These are phyloP conservation scores for Amphipyra berbera DNA, from an alignment of 2,888 invertebrate genomes.

Conservation along the genomic window DNA sequence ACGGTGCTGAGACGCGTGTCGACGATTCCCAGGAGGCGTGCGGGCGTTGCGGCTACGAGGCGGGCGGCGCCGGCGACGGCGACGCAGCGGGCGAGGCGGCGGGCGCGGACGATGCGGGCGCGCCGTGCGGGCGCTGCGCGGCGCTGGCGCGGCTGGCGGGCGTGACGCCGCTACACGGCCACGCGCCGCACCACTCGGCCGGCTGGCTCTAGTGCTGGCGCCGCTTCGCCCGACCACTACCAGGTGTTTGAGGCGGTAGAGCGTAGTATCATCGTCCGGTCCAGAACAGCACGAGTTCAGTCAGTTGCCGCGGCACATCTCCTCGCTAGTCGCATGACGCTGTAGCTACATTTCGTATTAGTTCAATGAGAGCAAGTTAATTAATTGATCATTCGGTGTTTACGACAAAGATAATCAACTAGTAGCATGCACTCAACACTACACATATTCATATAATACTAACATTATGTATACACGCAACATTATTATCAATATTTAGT, in stretches of 20 bases:
- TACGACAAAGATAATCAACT: conserved; percentile 31
- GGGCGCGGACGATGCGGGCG: conserved; percentile 40
- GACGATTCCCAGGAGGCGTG: conserved; percentile 63
- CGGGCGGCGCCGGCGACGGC: conserved; percentile 37
- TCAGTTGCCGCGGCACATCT: conserved; percentile 19
- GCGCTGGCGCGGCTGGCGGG: conserved; percentile 92
- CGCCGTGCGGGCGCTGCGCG: conserved; percentile 88
- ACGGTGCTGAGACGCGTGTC: conserved; percentile 45
- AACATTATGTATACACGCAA: conserved; percentile 47
- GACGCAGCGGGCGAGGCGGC: conserved; percentile 26
- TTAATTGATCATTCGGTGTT: conserved; percentile 33
- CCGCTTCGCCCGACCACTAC: not conserved
- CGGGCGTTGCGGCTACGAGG: conserved; percentile 72
- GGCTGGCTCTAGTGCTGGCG: conserved; percentile 90
- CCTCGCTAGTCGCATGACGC: conserved; percentile 40
- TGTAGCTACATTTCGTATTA: conserved; percentile 30
- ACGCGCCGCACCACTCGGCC: conserved; percentile 91
- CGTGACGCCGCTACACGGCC: conserved; percentile 93
- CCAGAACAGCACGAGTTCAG: conserved; percentile 7
- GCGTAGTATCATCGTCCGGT: conserved; percentile 3
- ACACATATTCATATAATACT: conserved; percentile 13
- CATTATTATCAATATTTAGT: conserved; percentile 51
- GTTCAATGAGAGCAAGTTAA: conserved; percentile 29
- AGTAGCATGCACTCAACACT: conserved; percentile 43
- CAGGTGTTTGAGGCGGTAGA: not conserved